Base-by-base conservation (phyloP, 2,113 vertebrate species). In the Psophia crepitans region DNA sequence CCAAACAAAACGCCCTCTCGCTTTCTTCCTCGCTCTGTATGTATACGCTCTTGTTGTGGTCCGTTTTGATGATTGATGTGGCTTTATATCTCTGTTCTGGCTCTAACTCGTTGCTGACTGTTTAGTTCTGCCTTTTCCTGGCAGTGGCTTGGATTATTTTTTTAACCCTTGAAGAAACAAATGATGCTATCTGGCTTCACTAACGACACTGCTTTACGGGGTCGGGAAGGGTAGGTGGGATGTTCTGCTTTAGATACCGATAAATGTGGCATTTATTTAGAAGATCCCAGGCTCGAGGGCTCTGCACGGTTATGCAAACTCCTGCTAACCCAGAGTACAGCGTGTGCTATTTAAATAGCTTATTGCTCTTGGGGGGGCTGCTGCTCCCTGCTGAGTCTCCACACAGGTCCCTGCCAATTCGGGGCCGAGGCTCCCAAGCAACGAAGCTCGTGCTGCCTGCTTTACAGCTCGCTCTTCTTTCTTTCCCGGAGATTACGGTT, bases 151-250 rank as follows among this genome's bases (percentile, higher is more conserved):
- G 57, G 70, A 48, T 91, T 85, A 66, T 61, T 95, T 80, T 95
- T 85, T 97, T 96, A 96, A 97, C 91, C 70, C 94, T 94, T 85
- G 63, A 61, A 82, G 77, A 89, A 97, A 91, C 74, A 79, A 57
- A 61, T 41, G 1, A 41, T 57, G 20, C 27, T 43, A 2, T 92
- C 57, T 81, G 57, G 57, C 69, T 89, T 75, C 32, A n/a, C 22
- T 84, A 64, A 57, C 18, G 28, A 61, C 41, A n/a, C 41, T 37
- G 21, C 24, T 46, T 82, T 76, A 33, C 46, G 61, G 49, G 48
- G 48, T 14, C 5, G 6, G 21, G 24, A 89, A 64, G 44, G 49
- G 77, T 57, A 73, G 86, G 48, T 93, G 73, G 86, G 73, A 78
- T 92, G 69, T 91, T 95, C 54, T 84, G 41, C 65, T 82, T 75